Evolutionary conservation across 1,140 invertebrate species (phyloP), one percentile per base, ranked within the genome.

Genomic region (Popillia japonica): DNA sequence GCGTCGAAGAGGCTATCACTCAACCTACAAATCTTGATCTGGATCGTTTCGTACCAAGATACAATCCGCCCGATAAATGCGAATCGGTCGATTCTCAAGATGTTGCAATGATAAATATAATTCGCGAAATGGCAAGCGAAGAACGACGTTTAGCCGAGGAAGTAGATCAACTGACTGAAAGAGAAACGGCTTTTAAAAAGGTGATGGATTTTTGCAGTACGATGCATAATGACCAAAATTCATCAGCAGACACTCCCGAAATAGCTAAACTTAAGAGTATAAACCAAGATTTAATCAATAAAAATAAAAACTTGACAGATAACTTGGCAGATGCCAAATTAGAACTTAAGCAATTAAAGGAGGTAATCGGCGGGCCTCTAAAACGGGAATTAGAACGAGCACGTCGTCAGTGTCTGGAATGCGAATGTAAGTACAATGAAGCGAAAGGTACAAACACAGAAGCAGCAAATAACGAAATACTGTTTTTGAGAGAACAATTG

Each of bases 321-420:
- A 64, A 27, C 22, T 27, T 64, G 17, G 61, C 61, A 20, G 61
- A 64, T 64, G 61, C 61, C 11, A 64, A 64, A 23, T 22, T 64
- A 4, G 61, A 64, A 64, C 61, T 64, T 6, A 64, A 64, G 22
- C 61, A 64, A 11, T 22, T 64, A 64, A 64, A 64, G 17, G 61
- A 64, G 22, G 22, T 11, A 22, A 64, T 64, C 7, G 23, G 22
- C 17, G 61, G 61, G 11, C 61, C 61, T 64, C 22, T 64, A 27
- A 64, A 64, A 11, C 17, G 61, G 17, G 61, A 64, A 64, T 20
- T 64, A 64, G 61, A 64, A 64, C 61, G 61, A 2, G 61, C 61
- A 22, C 61, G 61, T 9, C 17, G 61, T 9, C 20, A 64, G 6
- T 22, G 61, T 22, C 17, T 64, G 61, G 17, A 64, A 64, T 64